Evolutionary conservation across 2,113 vertebrate genomes (phyloP).

Genomic region (Pedetes capensis): DNA sequence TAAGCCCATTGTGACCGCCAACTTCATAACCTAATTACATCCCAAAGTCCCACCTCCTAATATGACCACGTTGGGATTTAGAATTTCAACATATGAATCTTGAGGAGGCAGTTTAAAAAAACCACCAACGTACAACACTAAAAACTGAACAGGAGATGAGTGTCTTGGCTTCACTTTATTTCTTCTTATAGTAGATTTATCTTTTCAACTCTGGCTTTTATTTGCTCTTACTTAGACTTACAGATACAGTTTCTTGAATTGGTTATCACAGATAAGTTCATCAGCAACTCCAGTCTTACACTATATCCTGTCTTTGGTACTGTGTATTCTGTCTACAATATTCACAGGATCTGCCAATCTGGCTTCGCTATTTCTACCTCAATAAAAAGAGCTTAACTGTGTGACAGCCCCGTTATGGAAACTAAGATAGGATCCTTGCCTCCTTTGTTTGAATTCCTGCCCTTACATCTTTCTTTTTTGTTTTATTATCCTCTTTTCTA

Average conservation of each 20-base stretch:
- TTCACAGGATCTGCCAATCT: not conserved
- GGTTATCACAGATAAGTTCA: not conserved
- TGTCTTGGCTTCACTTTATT: not conserved
- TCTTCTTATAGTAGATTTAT: conserved; percentile 10
- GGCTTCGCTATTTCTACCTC: not conserved
- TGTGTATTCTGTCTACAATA: not conserved
- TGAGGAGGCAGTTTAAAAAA: not conserved
- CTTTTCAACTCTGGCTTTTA: not conserved
- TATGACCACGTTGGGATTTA: not conserved
- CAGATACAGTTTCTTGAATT: conserved; percentile 4
- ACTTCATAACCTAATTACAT: not conserved
- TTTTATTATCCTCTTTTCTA: conserved; percentile 16
- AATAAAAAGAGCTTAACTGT: not conserved
- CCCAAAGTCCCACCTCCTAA: not conserved
- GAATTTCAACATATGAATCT: not conserved
- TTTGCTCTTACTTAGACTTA: conserved; percentile 9
- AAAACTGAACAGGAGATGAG: not conserved
- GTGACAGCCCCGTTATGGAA: not conserved
- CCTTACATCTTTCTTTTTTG: not conserved
- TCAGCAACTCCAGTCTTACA: not conserved
- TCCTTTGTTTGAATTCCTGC: conserved; percentile 23
- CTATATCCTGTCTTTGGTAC: not conserved
- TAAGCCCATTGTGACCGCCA: not conserved
- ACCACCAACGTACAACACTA: not conserved
- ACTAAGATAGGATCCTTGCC: not conserved